These are phyloP conservation scores for Phengaris alcon DNA, from an alignment of 2,888 invertebrate genomes.

Conservation along the genomic window DNA sequence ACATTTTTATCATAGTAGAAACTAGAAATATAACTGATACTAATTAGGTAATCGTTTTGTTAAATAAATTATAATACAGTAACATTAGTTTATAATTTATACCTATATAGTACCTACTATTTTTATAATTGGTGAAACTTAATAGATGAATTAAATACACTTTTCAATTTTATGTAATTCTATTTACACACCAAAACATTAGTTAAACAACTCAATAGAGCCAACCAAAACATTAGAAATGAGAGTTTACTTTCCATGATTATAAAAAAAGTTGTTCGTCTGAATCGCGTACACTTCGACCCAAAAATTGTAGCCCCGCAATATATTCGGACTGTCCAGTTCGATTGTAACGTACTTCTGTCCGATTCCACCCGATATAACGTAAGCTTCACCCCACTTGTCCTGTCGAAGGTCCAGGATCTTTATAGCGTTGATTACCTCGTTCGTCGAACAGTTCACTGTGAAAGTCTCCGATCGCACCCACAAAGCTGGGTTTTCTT, in stretches of 20 bases:
- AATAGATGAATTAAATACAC: too few species aligned
- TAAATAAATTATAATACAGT: too few species aligned
- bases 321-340: slow-evolving; percentile 56
- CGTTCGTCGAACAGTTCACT: slow-evolving; percentile 53
- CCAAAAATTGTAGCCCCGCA: slow-evolving; percentile 63
- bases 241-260: slow-evolving; percentile 49
- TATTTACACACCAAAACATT: too few species aligned
- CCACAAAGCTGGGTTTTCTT: slow-evolving; percentile 64
- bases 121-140: too few species aligned
- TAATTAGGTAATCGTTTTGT: too few species aligned
- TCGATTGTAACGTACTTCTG: slow-evolving; percentile 57
- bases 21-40: too few species aligned
- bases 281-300: slow-evolving; percentile 61
- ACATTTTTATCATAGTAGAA: too few species aligned
- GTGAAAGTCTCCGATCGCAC: slow-evolving; percentile 54
- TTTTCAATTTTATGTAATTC: too few species aligned
- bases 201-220: too few species aligned
- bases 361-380: slow-evolving; percentile 62
- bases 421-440: slow-evolving; percentile 62
- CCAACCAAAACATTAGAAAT: too few species aligned
- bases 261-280: slow-evolving; percentile 47
- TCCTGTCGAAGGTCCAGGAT: slow-evolving; percentile 57
- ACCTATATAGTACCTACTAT: too few species aligned
- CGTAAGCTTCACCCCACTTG: slow-evolving; percentile 57
- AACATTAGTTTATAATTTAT: too few species aligned